These are phyloP conservation scores for Xylophagus ater DNA, from an alignment of 2,888 invertebrate genomes.

Conservation along the genomic window DNA sequence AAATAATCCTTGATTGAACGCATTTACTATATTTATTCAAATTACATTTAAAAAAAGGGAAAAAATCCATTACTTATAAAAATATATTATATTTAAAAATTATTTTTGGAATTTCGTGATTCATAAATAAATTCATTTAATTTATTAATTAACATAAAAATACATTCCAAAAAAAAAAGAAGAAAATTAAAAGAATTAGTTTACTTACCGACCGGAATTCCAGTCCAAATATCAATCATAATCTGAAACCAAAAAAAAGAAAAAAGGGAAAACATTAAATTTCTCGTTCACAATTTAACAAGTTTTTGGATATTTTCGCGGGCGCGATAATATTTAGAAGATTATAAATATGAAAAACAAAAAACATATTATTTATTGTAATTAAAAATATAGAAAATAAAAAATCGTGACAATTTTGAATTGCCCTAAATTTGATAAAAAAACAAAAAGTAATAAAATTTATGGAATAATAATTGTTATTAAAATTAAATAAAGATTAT, in stretches of 20 bases:
- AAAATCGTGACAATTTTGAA: not conserved
- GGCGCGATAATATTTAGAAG: too few species aligned
- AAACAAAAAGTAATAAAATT: too few species aligned
- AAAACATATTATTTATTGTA: too few species aligned
- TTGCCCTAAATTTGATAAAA: too few species aligned
- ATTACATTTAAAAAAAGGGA: not conserved
- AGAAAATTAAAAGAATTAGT: too few species aligned
- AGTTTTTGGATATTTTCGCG: too few species aligned
- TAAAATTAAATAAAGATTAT: too few species aligned
- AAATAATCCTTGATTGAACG: not conserved
- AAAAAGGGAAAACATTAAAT: not conserved
- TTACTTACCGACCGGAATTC: constrained; percentile 13
- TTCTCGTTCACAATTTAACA: too few species aligned
- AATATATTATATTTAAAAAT: not conserved
- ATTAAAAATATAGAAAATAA: not conserved
- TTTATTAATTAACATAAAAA: not conserved
- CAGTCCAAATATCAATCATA: constrained; percentile 12
- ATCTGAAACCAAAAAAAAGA: constrained; percentile 10
- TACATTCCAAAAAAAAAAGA: not conserved
- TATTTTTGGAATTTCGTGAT: not conserved
- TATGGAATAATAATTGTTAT: too few species aligned
- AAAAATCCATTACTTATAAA: not conserved
- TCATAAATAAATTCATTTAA: constrained; percentile 2
- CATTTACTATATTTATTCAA: not conserved
- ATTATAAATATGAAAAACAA: too few species aligned